Base-by-base conservation (phyloP, 2,113 vertebrate genomes). In the Aphyosemion australe region DNA sequence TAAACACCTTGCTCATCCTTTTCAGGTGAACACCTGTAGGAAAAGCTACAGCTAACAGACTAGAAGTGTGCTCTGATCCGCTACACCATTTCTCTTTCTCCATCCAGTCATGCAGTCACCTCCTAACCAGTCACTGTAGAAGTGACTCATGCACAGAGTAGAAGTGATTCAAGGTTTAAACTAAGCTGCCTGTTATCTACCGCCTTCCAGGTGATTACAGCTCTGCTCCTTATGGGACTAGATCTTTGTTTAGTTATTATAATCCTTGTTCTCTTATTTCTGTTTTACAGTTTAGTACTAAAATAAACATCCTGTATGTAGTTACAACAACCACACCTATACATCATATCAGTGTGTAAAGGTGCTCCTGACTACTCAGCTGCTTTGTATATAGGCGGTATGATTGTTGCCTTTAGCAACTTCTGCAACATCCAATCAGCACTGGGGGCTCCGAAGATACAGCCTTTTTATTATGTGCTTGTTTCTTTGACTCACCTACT, bases 41-140 rank as follows among this genome's bases (percentile, higher is more conserved):
- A 80, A 74, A 78, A 69, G 52, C 62, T 69, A 54, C 71, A 74
- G 54, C 72, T 59, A 72, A 72, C 65, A 78, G 55, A 72, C 15
- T 53, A 54, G 70, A 83, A 79, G 72, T 69, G 46, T 75, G 65
- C 75, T 80, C 66, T 58, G 20, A 59, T 46, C 46, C 32, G 31
- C 66, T 62, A 14, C 19, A 43, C 37, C 18, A 47, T 68, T 48
- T 65, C 48, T 49, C 16, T 21, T 65, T 67, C 58, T 57, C 50
- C 26, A 3, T 73, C 57, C 46, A 15, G 58, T 62, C 12, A 5
- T 9, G 14, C 63, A 43, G 43, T 37, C 50, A 12, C 53, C 50
- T 58, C 19, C 47, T 34, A 34, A 43, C 60, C 26, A 32, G 37
- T 61, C 53, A 14, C 32, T 59, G 46, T 65, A 51, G 39, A 79